Conservation (phyloP, 2,113 vertebrate genomes). For the Bos javanicus region DNA sequence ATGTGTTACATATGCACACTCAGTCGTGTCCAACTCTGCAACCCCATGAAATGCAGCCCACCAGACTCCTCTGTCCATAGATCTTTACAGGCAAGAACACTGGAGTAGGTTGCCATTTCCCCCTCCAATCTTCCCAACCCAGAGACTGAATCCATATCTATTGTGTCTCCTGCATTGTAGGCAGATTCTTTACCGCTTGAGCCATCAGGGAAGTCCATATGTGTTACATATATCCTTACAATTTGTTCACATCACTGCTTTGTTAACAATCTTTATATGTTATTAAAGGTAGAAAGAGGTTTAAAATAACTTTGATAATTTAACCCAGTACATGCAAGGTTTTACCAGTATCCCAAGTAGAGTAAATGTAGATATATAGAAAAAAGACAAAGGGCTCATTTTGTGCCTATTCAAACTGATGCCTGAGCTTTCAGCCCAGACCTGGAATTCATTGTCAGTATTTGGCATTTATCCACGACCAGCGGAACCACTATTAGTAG, state of each 20-base stretch:
- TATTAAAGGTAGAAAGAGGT: not conserved
- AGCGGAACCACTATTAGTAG: slow-evolving; percentile 33
- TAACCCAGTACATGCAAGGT: not conserved
- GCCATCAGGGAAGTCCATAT: not conserved
- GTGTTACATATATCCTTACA: not conserved
- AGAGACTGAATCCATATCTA: not conserved
- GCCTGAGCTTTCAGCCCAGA: not conserved
- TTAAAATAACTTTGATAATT: not conserved
- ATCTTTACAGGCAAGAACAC: not conserved
- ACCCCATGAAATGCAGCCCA: not conserved
- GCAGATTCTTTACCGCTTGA: not conserved
- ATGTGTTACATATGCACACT: not conserved
- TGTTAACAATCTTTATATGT: not conserved
- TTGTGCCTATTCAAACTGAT: not conserved
- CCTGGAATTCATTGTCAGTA: slow-evolving; percentile 47
- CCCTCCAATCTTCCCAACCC: not conserved
- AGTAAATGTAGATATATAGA: not conserved
- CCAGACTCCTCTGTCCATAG: not conserved
- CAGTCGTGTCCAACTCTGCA: not conserved
- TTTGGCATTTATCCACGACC: slow-evolving; percentile 60
- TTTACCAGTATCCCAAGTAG: not conserved
- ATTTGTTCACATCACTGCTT: not conserved
- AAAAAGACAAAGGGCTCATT: not conserved
- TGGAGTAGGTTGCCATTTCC: not conserved
- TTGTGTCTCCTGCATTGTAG: not conserved